Evolutionary conservation across 2,113 vertebrate species (phyloP), one percentile per base, ranked within the genome.

Genomic region (Trogon melanurus): DNA sequence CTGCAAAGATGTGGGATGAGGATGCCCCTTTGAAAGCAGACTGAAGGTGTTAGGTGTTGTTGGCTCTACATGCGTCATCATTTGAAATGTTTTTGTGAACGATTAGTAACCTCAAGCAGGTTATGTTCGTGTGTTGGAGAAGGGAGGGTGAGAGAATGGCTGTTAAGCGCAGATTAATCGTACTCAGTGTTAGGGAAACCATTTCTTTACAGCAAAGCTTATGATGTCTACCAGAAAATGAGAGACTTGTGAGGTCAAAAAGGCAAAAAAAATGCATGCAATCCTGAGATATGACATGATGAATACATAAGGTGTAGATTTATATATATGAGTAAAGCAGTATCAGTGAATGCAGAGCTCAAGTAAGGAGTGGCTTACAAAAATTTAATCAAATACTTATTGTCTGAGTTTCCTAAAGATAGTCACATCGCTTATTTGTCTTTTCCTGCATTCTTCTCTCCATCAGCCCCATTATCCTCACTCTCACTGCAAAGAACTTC

Each of bases 111-210:
- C 76, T 90, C 29, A 69, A 34, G 47, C 9, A 91, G n/a, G 41
- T 57, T 57, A 34, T 60, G 27, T 91, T 92, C 47, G 9, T 73
- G 16, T 70, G 29, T 72, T 92, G 54, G 62, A 75, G 60, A 64
- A 76, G 48, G 41, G 8, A 47, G 17, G 71, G 85, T 88, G 70
- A 76, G 66, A 79, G 13, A 65, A 53, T 57, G 26, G 58, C 88
- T 92, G 79, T 65, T 75, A 88, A 90, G 23, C 65, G 32, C 53
- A 85, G 79, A 88, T 79, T 71, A 95, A 64, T 85, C 91, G 92
- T 51, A 60, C 44, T 71, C 1, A 90, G 66, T 88, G 85, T 75
- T 79, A 82, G 85, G 88, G 75, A 93, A 93, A 75, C 26, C 27
- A 67, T 67, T 67, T 56, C 18, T 93, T 75, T 79, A 36, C 58